Evolutionary conservation across 2,888 invertebrate species (phyloP), one percentile per base, ranked within the genome.

Genomic region (Tetanocera ferruginea): DNA sequence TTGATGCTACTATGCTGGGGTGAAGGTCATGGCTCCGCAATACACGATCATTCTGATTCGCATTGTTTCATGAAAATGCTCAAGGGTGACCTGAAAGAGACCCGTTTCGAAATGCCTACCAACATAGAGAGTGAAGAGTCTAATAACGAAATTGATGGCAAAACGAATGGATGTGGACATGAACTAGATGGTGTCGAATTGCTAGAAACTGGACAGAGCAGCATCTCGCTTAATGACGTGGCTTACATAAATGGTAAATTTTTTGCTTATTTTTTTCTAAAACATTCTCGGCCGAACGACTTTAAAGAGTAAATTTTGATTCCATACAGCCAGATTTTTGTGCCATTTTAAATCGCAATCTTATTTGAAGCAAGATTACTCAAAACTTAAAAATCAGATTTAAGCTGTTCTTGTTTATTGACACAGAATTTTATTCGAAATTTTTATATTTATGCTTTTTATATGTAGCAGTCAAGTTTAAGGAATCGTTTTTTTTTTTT

Each of bases 1-100:
- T 91, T 99, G 82, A 97, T 99, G 95, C 93, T 98, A 37, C 90
- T 99, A n/a, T 99, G 99, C 90, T 99, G 99, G 99, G 97, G 97
- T 25, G 97, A 98, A 87, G 97, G 96, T 0, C 97, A 98, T 82
- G 96, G 96, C 0, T 97, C 98, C 0, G 94, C 96, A 11, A 98
- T 99, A 82, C 99, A 99, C 89, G 98, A 98, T 89, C 99, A 99
- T 87, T 94, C 98, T 0, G 93, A 98, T 86, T 94, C 98, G 0
- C 98, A 99, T 88, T 99, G 99, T 89, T 98, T 99, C 89, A 98
- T 99, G 95, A 99, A 98, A 90, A 93, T 97, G 80, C 91, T 98
- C 0, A 94, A 95, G 80, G 98, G 97, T 0, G 92, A 92, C 78
- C 89, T 98, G 57, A 92, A 93, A 72, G 98, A 98, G 92, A 94